Percentiles rank a stretch among this genome's conserved stretches.
Evolutionary conservation across 2,888 invertebrate genomes (phyloP).

Genomic region (Cosmia trapezina): DNA sequence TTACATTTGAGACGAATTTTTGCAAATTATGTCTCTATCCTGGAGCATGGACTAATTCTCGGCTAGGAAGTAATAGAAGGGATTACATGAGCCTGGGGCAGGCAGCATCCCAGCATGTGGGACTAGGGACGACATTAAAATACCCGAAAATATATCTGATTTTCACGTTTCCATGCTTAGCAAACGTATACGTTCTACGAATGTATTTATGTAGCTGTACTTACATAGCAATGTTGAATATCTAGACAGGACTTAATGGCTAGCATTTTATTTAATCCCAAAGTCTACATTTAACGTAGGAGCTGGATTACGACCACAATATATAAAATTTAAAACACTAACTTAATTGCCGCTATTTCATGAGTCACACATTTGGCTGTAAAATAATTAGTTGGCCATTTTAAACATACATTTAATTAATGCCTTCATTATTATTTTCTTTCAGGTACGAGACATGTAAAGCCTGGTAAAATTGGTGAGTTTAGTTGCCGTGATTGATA

Average conservation of each 20-base stretch:
- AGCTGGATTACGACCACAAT: conserved; percentile 15
- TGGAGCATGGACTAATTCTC: not conserved
- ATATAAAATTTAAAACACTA: not conserved
- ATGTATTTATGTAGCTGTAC: not conserved
- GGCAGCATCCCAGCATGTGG: not conserved
- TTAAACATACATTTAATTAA: conserved; percentile 20
- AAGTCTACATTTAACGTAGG: conserved; percentile 19
- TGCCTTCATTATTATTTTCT: conserved; percentile 26
- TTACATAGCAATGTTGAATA: conserved; percentile 8
- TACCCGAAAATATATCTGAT: conserved; percentile 4
- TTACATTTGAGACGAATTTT: not conserved
- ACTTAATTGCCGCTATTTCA: conserved; percentile 32
- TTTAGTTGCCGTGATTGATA: conserved; percentile 21
- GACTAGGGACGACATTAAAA: not conserved
- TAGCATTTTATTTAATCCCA: conserved; percentile 35
- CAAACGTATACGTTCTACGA: conserved; percentile 3
- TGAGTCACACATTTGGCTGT: conserved; percentile 24
- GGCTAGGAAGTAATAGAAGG: not conserved
- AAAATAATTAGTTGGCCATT: conserved; percentile 20
- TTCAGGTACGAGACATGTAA: conserved; percentile 67
- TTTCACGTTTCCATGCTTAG: conserved; percentile 3
- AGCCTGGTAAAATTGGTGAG: conserved; percentile 60
- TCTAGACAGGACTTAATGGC: conserved; percentile 47
- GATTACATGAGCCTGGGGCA: not conserved
- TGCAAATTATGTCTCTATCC: not conserved